Base-by-base conservation (phyloP, 2,113 vertebrate genomes). In the Actenoides hombroni region DNA sequence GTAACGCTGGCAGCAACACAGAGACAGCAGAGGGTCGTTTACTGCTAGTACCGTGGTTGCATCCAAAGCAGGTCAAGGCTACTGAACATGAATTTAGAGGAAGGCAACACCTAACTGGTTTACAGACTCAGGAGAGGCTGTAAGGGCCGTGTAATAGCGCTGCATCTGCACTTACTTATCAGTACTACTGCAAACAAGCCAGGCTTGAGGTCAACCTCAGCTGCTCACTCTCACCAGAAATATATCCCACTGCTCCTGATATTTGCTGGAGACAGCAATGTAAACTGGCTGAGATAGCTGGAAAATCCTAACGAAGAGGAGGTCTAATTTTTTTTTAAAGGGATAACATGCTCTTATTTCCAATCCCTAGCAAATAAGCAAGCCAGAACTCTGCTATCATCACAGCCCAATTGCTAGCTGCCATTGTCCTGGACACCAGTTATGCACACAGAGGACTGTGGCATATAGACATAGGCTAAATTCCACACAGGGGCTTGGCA, bases 381-480 rank as follows among this genome's bases (percentile, higher is more conserved):
- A 90, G 39, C 8, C 40, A 44, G 9, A 53, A 42, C 23, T n/a
- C 35, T 63, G 13, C 46, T 18, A 5, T 24, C 2, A 1, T 11
- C 57, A 2, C 14, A 46, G 54, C 5, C 18, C 21, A 19, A 65
- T 28, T 57, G 57, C 9, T 40, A 82, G 56, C 1, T 49, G 15
- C 29, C 29, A 4, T 29, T 64, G 5, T 11, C 17, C 29, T 51
- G 20, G n/a, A 78, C 18, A 46, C 33, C 13, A n/a, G 0, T 7
- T 42, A 24, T 0, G 14, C 11, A 3, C 40, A 12, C 19, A 6
- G 26, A 42, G 35, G 23, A 21, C 54, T 11, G 31, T 1, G 14
- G 24, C 16, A 5, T 2, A 6, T 4, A 26, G 63, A 68, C 18
- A 68, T 28, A 79, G 25, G 49, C 25, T 68, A 1, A 57, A 35